Conservation (phyloP, 2,888 invertebrate species). For the Eupithecia tripunctaria region DNA sequence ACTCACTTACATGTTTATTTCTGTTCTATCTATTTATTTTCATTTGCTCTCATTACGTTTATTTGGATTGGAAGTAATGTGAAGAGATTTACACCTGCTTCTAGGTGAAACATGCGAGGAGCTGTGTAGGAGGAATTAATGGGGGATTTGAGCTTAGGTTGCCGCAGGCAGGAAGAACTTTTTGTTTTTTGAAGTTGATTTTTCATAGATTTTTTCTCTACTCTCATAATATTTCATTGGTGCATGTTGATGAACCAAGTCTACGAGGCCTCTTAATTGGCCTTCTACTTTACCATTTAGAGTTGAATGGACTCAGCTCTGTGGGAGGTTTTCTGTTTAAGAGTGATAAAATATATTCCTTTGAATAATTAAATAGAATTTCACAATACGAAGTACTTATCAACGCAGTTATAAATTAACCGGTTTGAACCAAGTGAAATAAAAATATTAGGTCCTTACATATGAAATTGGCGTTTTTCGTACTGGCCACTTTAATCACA, state of each 20-base stretch:
- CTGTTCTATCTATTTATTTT: conserved; percentile 75
- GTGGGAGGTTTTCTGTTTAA: not conserved
- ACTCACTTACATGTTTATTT: conserved; percentile 70
- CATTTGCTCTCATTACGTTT: conserved; percentile 71
- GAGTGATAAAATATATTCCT: too few species aligned
- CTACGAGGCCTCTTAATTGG: not conserved
- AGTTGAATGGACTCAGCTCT: not conserved
- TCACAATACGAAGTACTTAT: too few species aligned
- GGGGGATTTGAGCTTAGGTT: conserved; percentile 14
- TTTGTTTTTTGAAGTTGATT: not conserved
- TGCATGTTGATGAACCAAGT: not conserved
- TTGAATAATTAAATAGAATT: too few species aligned
- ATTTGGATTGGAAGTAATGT: conserved; percentile 57
- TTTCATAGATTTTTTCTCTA: not conserved
- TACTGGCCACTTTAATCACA: too few species aligned
- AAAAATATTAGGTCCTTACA: too few species aligned
- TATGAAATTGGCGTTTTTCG: too few species aligned
- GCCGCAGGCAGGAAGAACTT: not conserved
- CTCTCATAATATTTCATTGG: not conserved
- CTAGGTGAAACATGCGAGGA: conserved; percentile 36
- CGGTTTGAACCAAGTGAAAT: not conserved
- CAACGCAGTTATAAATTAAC: too few species aligned
- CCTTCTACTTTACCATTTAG: not conserved
- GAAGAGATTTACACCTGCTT: conserved; percentile 46
- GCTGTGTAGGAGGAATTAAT: conserved; percentile 7